Conservation (phyloP, 2,797 vertebrate genomes). For the Neomorphus geoffroyi region DNA sequence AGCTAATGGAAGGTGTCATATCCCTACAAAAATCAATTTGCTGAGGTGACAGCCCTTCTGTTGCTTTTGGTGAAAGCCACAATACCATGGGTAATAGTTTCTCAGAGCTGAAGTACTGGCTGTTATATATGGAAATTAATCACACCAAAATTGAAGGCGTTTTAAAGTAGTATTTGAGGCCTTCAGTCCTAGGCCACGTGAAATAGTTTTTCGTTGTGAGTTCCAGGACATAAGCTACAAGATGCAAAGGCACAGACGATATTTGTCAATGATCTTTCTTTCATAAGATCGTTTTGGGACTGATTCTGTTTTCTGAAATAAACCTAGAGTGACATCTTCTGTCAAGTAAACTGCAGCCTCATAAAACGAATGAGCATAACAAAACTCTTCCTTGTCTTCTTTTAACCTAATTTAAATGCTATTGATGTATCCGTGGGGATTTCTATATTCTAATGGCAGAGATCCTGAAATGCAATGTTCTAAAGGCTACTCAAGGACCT, state of each 20-base stretch:
- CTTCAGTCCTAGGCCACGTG: background rate
- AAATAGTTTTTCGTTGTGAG: background rate
- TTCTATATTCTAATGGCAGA: background rate
- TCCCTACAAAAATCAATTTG: conserved; percentile 11
- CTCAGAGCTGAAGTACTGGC: background rate
- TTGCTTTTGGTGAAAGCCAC: conserved; percentile 1
- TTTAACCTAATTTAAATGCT: background rate
- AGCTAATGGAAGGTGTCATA: background rate
- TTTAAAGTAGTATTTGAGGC: background rate
- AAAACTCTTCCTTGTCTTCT: background rate
- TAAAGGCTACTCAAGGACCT: background rate
- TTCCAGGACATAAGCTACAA: background rate
- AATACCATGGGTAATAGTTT: background rate
- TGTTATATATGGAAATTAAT: background rate
- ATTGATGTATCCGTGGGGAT: background rate
- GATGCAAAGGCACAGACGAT: background rate
- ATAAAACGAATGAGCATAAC: background rate
- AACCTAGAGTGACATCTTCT: background rate
- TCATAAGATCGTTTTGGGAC: background rate
- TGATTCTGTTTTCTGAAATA: background rate
- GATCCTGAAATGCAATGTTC: background rate
- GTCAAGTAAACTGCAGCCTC: background rate
- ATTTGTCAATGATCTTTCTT: background rate
- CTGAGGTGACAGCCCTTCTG: background rate
- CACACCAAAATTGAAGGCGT: background rate